Evolutionary conservation across 2,888 invertebrate species (phyloP), one percentile per base, ranked within the genome.

Genomic region (Digitonthophagus gazella): DNA sequence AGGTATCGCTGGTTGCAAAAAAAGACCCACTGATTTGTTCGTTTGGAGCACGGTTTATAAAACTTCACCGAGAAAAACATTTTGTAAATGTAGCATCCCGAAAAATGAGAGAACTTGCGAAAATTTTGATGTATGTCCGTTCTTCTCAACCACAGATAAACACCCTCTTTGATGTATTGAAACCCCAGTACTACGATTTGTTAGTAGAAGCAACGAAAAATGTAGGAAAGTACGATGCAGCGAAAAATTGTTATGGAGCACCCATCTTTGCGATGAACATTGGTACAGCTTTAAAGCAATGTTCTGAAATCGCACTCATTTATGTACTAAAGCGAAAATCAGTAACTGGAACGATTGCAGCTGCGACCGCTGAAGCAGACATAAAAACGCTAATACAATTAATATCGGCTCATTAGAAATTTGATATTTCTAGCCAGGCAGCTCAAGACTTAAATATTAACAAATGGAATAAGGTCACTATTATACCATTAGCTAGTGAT

Each of bases 51-150:
- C 16, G 71, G 28, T 72, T 73, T 66, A 63, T 73, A 15, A 69
- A 71, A 63, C 61, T 57, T 11, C 72, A 74, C 57, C 57, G 71
- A 15, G 74, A 74, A 67, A 71, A 68, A 15, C 74, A 74, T 68
- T 72, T 70, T 28, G 44, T 72, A n/a, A n/a, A n/a, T n/a, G n/a
- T n/a, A n/a, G n/a, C n/a, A n/a, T 74, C 71, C 0, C 20, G 72
- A 55, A 73, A 74, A 67, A 74, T 74, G 73, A 55, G 74, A 16
- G 72, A 72, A 65, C 54, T 74, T 1, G 58, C 72, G 1, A 71
- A 69, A 71, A 58, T 73, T 5, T 20, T 74, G 18, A 68, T 74
- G 44, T 70, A 71, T 65, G 19, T 72, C 14, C 72, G 56, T 57
- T 71, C 66, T 55, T n/a, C 56, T 14, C 19, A 74, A 15, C 67